Evolutionary conservation across 2,113 vertebrate species (phyloP).

Genomic region (Melanostigma gelatinosum): DNA sequence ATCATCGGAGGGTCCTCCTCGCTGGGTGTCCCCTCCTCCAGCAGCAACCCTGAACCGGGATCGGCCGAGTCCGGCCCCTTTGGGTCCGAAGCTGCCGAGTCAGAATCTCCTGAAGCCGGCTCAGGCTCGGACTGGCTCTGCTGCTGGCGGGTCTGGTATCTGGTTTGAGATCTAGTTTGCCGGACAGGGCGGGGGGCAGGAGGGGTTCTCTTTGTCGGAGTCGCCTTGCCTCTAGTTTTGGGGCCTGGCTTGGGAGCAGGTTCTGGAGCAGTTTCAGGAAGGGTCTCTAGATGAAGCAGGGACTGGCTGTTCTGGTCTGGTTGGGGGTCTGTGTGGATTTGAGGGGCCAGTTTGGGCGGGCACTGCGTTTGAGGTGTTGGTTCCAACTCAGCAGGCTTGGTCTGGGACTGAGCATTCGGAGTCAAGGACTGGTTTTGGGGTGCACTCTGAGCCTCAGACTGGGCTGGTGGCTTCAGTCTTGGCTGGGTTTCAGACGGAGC

Average conservation of each 20-base stretch:
- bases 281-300: background rate
- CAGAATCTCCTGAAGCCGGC: background rate
- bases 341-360: background rate
- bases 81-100: background rate
- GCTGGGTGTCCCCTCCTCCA: background rate
- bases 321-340: slow-evolving; percentile 21
- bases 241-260: slow-evolving; percentile 41
- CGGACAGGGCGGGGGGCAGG: slow-evolving; percentile 30
- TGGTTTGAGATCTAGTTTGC: slow-evolving; percentile 37
- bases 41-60: background rate
- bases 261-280: slow-evolving; percentile 1
- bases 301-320: slow-evolving; percentile 1
- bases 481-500: background rate
- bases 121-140: background rate
- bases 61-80: background rate
- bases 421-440: background rate
- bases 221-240: slow-evolving; percentile 51
- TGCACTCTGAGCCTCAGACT: background rate
- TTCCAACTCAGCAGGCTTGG: background rate
- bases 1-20: background rate
- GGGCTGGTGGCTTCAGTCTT: background rate
- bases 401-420: background rate
- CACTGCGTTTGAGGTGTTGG: background rate
- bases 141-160: slow-evolving; percentile 19
- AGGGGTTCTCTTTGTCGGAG: slow-evolving; percentile 25